phyloP scores from a whole-genome alignment of 1,140 invertebrate species.

The Trichonephila clavata region DNA sequence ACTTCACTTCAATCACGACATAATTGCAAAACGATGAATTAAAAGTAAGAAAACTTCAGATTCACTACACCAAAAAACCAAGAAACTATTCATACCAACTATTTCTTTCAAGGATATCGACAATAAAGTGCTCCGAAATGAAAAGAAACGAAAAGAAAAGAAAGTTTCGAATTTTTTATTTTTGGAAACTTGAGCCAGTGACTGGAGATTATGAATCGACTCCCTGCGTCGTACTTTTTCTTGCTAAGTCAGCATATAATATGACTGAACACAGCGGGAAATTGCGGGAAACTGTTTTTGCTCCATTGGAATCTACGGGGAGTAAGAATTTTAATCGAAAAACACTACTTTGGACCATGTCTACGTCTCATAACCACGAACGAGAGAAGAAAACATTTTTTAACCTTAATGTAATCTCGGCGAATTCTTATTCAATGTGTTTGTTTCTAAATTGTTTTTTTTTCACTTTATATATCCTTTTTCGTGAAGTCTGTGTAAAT shows the following conservation, averaged over 20 bases:
- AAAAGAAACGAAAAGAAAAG: no score
- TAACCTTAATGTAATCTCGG: neutral
- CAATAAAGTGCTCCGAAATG: neutral
- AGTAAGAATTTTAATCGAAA: conserved; percentile 37
- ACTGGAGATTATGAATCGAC: neutral
- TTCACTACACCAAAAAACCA: neutral
- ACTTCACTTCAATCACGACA: neutral
- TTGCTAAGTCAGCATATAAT: neutral
- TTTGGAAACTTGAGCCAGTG: neutral
- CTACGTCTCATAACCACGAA: neutral
- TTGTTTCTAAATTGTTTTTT: no score
- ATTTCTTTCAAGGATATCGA: neutral
- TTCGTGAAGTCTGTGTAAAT: no score
- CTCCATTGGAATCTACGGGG: conserved; percentile 9
- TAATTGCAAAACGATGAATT: neutral
- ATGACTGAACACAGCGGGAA: conserved; percentile 20
- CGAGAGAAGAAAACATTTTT: neutral
- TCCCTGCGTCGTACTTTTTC: neutral
- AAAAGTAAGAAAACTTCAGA: neutral
- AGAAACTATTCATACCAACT: neutral
- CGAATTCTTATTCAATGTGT: no score
- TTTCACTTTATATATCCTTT: no score
- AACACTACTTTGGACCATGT: neutral
- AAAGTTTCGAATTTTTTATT: neutral
- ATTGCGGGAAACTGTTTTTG: neutral